Evolutionary conservation across 37 sponge, comb jelly and placozoan species (phyloP), one percentile per base, ranked within the genome.

Genomic region (Bolinopsis microptera): DNA sequence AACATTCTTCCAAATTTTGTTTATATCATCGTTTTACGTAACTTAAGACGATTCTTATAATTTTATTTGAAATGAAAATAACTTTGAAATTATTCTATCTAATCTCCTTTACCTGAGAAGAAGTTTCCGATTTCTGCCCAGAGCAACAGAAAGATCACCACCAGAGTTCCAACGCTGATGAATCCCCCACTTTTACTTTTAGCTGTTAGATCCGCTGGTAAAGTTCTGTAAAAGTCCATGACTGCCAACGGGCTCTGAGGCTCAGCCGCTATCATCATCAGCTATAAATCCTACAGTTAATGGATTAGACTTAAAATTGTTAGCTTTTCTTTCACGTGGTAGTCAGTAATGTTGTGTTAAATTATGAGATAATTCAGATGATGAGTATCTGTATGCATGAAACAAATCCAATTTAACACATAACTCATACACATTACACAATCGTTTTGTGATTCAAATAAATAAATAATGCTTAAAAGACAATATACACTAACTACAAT

Each of bases 161-260:
- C 26, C 31, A 72, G 5, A 8, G 75, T 72, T 30, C 26, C 26
- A 72, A 72, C 31, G 75, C 75, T 72, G 75, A 72, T 72, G n/a
- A 72, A 30, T 28, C 75, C 75, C 3, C 75, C 75, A 30, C 31
- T 72, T 28, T 72, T 72, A n/a, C 75, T 72, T n/a, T 72, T 72
- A n/a, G 75, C 26, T n/a, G 75, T 72, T 8, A 72, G 31, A 72
- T 72, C 75, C 5, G 75, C 13, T 21, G 75, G 75, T 21, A 72
- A n/a, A 3, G 75, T 72, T n/a, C 75, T n/a, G 75, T 30, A 72
- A 72, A 72, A 72, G 75, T 72, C 75, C 22, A 72, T 3, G 21
- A 5, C 3, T 21, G 75, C 26, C 31, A 72, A 21, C 75, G 75
- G 31, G 18, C 18, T 72, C 5, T 30, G 61, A 48, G 61, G 61